Base-by-base conservation (phyloP, 2,113 vertebrate genomes). In the Vulpes vulpes region DNA sequence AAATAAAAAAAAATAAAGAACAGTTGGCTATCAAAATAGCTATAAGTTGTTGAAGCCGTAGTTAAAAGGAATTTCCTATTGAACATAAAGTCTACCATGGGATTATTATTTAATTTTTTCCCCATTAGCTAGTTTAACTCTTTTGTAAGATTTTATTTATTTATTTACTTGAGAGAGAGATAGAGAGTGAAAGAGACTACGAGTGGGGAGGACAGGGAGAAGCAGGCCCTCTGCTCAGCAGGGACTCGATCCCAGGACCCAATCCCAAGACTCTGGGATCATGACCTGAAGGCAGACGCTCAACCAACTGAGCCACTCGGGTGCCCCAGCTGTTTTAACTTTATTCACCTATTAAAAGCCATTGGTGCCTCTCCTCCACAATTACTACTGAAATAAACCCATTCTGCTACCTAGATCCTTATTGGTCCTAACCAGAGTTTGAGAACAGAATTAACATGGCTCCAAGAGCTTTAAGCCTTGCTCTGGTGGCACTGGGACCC, bases 381-480 rank as follows among this genome's bases (percentile, higher is more conserved):
- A 64, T 57, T 0, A 14, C 57, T 0, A 4, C 43, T 30, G 60
- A 81, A 49, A 32, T 83, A 62, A 73, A 12, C 30, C 27, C 78
- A 87, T n/a, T 30, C 38, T 59, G 16, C 1, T 20, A 38, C 27
- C 32, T 23, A 73, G 87, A 96, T 95, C 84, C 76, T 60, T 81
- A 67, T 79, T 89, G 83, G 38, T 95, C 84, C 92, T 95, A 96
- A 38, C 74, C 92, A 74, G 95, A 97, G 91, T 89, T 93, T 88
- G 84, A 76, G 91, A 97, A 86, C 32, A 93, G 94, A 76, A 98
- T 97, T 91, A 95, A 91, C 22, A 5, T 9, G 20, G 79, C 79
- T 97, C 81, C 74, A 76, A 78, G 90, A 97, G 96, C 95, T 98
- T 96, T 97, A 27, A 97, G 92, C 83, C 57, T 93, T 94, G 27